Conservation (phyloP, 2,888 invertebrate species). For the Dilophus febrilis region DNA sequence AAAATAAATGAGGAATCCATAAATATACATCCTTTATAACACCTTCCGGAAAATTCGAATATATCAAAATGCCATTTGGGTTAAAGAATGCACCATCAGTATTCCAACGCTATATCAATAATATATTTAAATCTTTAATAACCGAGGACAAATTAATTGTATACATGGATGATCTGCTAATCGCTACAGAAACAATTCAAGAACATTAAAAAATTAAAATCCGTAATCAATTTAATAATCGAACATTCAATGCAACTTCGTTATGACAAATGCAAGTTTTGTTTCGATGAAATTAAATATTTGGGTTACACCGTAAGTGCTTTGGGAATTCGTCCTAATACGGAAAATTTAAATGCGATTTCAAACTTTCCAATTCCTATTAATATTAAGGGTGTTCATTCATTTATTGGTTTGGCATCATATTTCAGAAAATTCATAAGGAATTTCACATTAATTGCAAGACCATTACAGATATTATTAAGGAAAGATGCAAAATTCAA, state of each 20-base stretch:
- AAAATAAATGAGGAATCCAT: not conserved
- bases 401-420: not conserved
- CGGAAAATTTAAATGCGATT: slow-evolving; percentile 2
- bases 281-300: slow-evolving; percentile 7
- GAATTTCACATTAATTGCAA: slow-evolving; percentile 8
- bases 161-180: slow-evolving; percentile 16
- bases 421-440: slow-evolving; percentile 1
- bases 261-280: slow-evolving; percentile 10
- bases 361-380: not conserved
- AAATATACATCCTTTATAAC: not conserved
- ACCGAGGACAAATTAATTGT: slow-evolving; percentile 10
- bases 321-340: slow-evolving; percentile 8
- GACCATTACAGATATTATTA: slow-evolving; percentile 13
- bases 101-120: slow-evolving; percentile 12
- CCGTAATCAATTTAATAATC: too few relatives aligned
- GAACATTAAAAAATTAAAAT: slow-evolving; percentile 12
- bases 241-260: slow-evolving; percentile 6
- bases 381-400: not conserved
- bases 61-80: slow-evolving; percentile 15
- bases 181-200: slow-evolving; percentile 11
- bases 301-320: slow-evolving; percentile 11
- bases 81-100: slow-evolving; percentile 12
- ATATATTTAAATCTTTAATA: slow-evolving; percentile 12
- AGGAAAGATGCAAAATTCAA: slow-evolving; percentile 13
- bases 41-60: slow-evolving; percentile 14